Conservation (phyloP, 2,888 invertebrate genomes). For the Eupithecia centaureata region DNA sequence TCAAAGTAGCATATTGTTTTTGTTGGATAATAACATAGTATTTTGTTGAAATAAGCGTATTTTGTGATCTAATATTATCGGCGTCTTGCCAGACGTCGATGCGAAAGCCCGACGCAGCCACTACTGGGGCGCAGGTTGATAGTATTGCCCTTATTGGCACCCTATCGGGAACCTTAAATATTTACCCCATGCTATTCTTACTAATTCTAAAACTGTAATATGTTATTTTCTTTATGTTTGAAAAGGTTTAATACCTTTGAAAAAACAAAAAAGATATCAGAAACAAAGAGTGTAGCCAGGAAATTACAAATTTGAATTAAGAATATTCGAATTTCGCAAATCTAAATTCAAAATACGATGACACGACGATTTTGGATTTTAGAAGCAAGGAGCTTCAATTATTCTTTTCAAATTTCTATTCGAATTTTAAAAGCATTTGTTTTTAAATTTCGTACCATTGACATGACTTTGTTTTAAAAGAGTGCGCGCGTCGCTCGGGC, state of each 20-base stretch:
- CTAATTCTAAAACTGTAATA: no score
- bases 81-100: constrained; percentile 69
- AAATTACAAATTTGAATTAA: neutral
- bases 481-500: constrained; percentile 75
- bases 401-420: neutral
- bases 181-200: neutral
- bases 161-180: constrained; percentile 28
- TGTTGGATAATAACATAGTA: constrained; percentile 62
- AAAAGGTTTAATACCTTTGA: neutral
- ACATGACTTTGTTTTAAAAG: constrained; percentile 56
- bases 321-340: neutral
- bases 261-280: neutral
- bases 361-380: no score
- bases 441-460: constrained; percentile 33
- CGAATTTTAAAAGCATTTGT: constrained; percentile 25
- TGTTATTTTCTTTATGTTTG: neutral
- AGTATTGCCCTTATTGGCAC: constrained; percentile 60
- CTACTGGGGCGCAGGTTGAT: constrained; percentile 74
- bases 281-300: neutral
- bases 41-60: constrained; percentile 56
- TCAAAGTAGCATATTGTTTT: constrained; percentile 50
- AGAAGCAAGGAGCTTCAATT: no score
- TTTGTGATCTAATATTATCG: constrained; percentile 53
- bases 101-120: constrained; percentile 64
- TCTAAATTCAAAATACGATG: neutral